Base-by-base conservation (phyloP, 2,888 invertebrate species). In the Lepas anatifera region DNA sequence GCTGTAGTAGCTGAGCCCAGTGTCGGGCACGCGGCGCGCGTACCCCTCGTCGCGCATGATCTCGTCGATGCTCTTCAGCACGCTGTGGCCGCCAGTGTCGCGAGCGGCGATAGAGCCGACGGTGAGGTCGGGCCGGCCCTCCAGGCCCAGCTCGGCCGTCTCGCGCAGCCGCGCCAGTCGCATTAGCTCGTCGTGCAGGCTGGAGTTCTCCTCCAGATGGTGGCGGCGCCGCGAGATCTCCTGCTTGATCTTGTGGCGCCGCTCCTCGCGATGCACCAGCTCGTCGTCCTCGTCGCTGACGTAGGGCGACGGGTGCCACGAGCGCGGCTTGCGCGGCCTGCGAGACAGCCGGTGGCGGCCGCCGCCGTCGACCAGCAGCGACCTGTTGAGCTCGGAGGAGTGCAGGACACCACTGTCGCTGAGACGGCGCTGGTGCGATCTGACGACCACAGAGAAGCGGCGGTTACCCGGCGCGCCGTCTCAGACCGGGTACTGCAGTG, bases 221-320 rank as follows among this genome's bases (percentile, higher is more conserved):
- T 83, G 82, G 64, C 84, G 81, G n/a, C 86, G 78, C 69, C 84
- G 79, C 18, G 85, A 84, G 72, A 87, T 85, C 77, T 87, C 86
- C 63, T 83, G 83, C 74, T 85, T 84, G 71, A 87, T 82, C 74
- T 84, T 81, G 50, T 82, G 80, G 76, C 84, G 84, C 76, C 85
- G 83, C 75, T 84, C 83, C 74, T 87, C 86, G 58, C 85, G 77
- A 29, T 80, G 81, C 50, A 75, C 72, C 73, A 83, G 75, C 67
- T 81, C 81, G 71, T 81, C 81, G 67, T 82, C 82, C 46, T 76
- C 75, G 69, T 81, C 80, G 69, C 80, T 81, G 68, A 80, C 81
- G 73, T 81, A 82, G 11, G 82, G 82, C 11, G 83, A 83, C 16
- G 83, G 82, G 74, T 83, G 81, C 83, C 83, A 83, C 7, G 82